Conservation (phyloP, 2,888 invertebrate genomes). For the Griposia aprilina region DNA sequence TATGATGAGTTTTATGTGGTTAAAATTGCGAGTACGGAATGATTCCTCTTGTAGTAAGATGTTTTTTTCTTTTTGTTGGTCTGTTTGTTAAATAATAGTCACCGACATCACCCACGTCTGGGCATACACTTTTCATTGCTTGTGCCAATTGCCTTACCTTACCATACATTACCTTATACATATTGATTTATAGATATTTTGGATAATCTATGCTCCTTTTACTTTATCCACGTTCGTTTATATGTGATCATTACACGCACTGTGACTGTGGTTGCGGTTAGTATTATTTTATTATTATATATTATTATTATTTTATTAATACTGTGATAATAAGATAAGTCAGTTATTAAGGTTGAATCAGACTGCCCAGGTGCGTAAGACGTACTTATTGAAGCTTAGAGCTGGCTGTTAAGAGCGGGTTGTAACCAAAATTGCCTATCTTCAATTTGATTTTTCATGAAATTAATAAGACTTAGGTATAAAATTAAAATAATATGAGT, state of each 20-base stretch:
- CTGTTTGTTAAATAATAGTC: too few species aligned
- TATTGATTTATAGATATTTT: background rate
- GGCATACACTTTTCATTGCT: background rate
- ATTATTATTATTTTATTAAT: background rate
- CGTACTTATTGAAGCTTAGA: too few species aligned
- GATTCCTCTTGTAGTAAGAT: background rate
- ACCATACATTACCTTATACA: too few species aligned
- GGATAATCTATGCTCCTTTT: background rate
- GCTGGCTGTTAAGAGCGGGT: too few species aligned
- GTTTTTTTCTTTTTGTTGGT: too few species aligned
- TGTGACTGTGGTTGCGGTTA: background rate
- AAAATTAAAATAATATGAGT: too few species aligned
- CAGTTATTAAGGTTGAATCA: background rate
- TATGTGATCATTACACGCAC: background rate
- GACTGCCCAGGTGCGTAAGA: background rate
- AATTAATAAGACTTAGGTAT: too few species aligned
- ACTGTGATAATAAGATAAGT: background rate
- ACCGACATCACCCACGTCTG: too few species aligned
- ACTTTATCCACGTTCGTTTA: background rate
- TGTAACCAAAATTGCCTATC: too few species aligned
- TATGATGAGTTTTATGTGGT: background rate
- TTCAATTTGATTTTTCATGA: too few species aligned
- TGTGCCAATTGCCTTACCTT: too few species aligned
- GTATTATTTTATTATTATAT: too few species aligned
- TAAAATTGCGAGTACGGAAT: background rate